phyloP scores from a whole-genome alignment of 37 sponge, comb jelly and placozoan genomes.

The Oopsacas minuta region DNA sequence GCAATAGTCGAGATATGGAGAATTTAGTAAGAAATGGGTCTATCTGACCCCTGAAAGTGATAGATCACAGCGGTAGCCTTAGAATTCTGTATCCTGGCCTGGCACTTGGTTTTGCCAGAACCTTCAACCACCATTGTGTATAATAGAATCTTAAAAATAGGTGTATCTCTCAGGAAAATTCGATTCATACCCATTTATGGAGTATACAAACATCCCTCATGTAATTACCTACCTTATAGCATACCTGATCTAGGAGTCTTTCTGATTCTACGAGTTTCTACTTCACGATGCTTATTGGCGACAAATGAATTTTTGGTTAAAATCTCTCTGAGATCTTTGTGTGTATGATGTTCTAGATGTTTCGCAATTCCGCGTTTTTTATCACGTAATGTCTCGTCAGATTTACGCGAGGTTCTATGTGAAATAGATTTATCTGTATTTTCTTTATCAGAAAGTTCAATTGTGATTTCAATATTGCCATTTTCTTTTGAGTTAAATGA shows the following conservation, averaged over 20 bases:
- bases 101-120: too few relatives aligned
- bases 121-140: too few relatives aligned
- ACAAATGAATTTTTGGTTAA: background rate
- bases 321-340: conserved; percentile 3
- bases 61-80: too few relatives aligned
- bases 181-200: too few relatives aligned
- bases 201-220: too few relatives aligned
- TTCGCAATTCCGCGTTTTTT: background rate
- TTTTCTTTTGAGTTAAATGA: background rate
- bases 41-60: too few relatives aligned
- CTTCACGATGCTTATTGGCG: background rate
- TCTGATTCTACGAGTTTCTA: background rate
- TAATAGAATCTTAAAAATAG: too few relatives aligned
- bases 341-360: conserved; percentile 1
- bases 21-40: too few relatives aligned
- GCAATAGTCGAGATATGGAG: too few relatives aligned
- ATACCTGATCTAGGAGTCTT: conserved; percentile 9
- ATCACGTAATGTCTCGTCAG: background rate
- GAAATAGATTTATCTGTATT: background rate
- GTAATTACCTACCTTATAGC: background rate
- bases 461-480: background rate
- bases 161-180: too few relatives aligned
- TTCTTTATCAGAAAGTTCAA: background rate
- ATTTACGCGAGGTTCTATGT: background rate
- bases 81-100: too few relatives aligned